These are phyloP conservation scores for Ferrisia virgata DNA, from an alignment of 2,888 invertebrate species.

Conservation along the genomic window DNA sequence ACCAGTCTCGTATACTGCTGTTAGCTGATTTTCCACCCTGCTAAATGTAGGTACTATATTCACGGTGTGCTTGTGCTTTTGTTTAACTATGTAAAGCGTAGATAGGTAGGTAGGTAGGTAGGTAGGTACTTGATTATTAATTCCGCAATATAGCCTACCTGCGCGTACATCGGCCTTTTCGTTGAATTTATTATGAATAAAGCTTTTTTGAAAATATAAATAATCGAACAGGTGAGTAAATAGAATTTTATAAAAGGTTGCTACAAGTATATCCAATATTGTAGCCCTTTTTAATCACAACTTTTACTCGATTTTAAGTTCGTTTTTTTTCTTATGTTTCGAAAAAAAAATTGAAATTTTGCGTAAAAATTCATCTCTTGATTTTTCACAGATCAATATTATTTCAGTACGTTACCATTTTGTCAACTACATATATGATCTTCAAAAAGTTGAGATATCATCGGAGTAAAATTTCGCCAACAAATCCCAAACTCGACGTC, in stretches of 20 bases:
- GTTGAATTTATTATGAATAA: not conserved
- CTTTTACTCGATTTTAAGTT: not conserved
- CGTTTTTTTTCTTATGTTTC: no score
- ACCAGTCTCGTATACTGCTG: not conserved
- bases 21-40: not conserved
- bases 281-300: not conserved
- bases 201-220: not conserved
- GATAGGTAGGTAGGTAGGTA: slow-evolving; percentile 2
- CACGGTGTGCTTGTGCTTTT: not conserved
- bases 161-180: not conserved
- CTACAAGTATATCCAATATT: not conserved
- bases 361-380: no score
- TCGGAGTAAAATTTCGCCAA: no score
- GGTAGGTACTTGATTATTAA: slow-evolving; percentile 3
- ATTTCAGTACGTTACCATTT: no score
- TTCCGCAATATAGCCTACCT: not conserved
- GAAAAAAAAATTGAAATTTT: no score
- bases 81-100: not conserved
- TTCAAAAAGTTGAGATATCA: no score
- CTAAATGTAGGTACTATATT: not conserved
- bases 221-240: slow-evolving; percentile 9
- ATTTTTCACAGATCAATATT: no score
- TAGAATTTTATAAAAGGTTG: not conserved
- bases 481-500: no score
- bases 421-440: no score